These are phyloP conservation scores for Doryteuthis pealeii DNA, from an alignment of 1,140 invertebrate genomes.

Conservation along the genomic window DNA sequence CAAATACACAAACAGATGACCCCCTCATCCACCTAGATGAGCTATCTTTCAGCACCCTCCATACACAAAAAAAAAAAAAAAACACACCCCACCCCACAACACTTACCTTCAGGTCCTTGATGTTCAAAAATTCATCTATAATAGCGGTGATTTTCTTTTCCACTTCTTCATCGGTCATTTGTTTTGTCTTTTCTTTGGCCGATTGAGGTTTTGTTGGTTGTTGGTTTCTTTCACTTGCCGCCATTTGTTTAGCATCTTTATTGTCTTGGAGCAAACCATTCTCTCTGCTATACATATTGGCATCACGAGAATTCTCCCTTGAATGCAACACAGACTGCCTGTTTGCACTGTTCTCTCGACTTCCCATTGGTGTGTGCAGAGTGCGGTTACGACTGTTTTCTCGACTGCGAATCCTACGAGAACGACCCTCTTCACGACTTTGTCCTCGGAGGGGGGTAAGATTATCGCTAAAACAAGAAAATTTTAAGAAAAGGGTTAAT, in stretches of 20 bases:
- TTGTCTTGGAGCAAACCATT: neutral
- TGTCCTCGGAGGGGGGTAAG: neutral
- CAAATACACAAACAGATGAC: too few relatives aligned
- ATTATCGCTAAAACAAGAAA: neutral
- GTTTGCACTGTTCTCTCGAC: neutral
- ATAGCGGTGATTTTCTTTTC: conserved; percentile 56
- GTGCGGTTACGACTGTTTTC: neutral
- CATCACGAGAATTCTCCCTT: neutral
- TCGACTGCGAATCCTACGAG: neutral
- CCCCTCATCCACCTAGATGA: too few relatives aligned
- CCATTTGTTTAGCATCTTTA: neutral
- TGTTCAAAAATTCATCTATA: conserved; percentile 60
- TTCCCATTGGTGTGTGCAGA: neutral
- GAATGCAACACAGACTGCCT: neutral
- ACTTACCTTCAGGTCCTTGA: conserved; percentile 55
- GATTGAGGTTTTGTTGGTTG: neutral
- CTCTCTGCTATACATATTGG: neutral
- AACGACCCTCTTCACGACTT: neutral
- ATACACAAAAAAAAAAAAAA: too few relatives aligned
- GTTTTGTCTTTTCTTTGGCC: conserved; percentile 7
- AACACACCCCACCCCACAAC: too few relatives aligned
- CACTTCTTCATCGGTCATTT: conserved; percentile 49
- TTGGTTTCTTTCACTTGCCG: neutral
- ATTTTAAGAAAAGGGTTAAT: too few relatives aligned
- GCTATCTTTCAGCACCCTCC: too few relatives aligned